Evolutionary conservation across 1,140 invertebrate genomes (phyloP), one percentile per base, ranked within the genome.

Genomic region (Carposina sasakii): DNA sequence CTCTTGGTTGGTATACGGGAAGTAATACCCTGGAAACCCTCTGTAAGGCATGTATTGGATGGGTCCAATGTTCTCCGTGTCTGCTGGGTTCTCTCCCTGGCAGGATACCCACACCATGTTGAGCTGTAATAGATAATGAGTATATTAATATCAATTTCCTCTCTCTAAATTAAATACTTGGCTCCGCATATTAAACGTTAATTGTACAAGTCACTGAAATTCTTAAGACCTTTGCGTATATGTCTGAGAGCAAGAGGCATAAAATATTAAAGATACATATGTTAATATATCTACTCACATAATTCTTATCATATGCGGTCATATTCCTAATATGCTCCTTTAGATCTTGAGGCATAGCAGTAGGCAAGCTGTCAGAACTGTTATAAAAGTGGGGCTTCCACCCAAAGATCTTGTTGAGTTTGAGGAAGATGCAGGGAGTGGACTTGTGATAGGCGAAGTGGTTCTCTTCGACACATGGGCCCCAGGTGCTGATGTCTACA

Each of bases 51-150:
- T 89, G 81, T 94, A 96, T 40, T 91, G 87, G 60, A 96, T 90
- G 2, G 92, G 88, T 22, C 94, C 94, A 67, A 96, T 94, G 82
- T 96, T 95, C 76, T 97, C 95, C 51, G 91, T 87, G 72, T 97
- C 95, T 20, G 93, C 94, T 9, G 94, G 92, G 84, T 95, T 96
- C 86, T 96, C 94, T 34, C 94, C 94, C 72, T 94, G 90, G 71
- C 95, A 97, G 3, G 92, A 92, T 1, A 96, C 90, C 92, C 93
- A 96, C 52, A 96, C 90, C 58, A 92, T 92, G 67, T 91, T 81
- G 24, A 77, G 41, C 76, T 81, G 57, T 12, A 45, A 63, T 47
- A 3, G 33, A 39, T 44, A 6, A 19, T 8, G 21, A 31, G n/a
- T n/a, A n/a, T 40, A 10, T 41, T 9, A 41, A 22, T 23, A n/a